phyloP scores from a whole-genome alignment of 2,113 vertebrate species.

The Danionella cerebrum region DNA sequence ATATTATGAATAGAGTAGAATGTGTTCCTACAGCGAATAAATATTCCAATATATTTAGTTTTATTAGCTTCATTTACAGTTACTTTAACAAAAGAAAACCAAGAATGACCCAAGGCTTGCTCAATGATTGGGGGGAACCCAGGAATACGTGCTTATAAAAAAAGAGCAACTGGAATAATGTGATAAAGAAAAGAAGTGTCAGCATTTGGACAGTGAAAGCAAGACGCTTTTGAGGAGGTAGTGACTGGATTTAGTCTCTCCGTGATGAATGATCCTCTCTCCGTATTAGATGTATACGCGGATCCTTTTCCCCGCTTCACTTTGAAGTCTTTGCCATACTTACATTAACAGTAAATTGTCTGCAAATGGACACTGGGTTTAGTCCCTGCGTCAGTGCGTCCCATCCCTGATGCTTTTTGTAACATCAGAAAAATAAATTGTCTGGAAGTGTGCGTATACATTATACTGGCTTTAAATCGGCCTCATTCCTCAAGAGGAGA shows the following conservation, averaged over 20 bases:
- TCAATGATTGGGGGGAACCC: constrained; percentile 3
- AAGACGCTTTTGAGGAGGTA: constrained; percentile 14
- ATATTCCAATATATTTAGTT: constrained; percentile 40
- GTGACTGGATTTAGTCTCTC: constrained; percentile 16
- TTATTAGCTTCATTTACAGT: constrained; percentile 39
- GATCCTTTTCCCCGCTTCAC: background rate
- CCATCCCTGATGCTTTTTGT: constrained; percentile 7
- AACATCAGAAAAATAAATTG: constrained; percentile 26
- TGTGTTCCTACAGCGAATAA: constrained; percentile 40
- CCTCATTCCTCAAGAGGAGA: constrained; percentile 26
- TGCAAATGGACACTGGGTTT: constrained; percentile 11
- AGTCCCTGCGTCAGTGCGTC: constrained; percentile 1
- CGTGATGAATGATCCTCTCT: constrained; percentile 13
- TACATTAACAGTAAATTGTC: constrained; percentile 23
- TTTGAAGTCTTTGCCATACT: constrained; percentile 8
- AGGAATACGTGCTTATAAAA: background rate
- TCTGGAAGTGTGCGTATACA: constrained; percentile 22
- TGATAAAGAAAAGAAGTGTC: constrained; percentile 13
- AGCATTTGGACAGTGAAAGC: background rate
- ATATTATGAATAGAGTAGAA: constrained; percentile 41
- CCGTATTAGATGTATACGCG: background rate
- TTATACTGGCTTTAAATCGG: constrained; percentile 28
- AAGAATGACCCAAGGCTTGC: constrained; percentile 6
- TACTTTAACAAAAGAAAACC: constrained; percentile 27
- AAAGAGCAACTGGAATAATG: background rate